Evolutionary conservation across 2,888 invertebrate species (phyloP).

Genomic region (Nebria brevicollis): DNA sequence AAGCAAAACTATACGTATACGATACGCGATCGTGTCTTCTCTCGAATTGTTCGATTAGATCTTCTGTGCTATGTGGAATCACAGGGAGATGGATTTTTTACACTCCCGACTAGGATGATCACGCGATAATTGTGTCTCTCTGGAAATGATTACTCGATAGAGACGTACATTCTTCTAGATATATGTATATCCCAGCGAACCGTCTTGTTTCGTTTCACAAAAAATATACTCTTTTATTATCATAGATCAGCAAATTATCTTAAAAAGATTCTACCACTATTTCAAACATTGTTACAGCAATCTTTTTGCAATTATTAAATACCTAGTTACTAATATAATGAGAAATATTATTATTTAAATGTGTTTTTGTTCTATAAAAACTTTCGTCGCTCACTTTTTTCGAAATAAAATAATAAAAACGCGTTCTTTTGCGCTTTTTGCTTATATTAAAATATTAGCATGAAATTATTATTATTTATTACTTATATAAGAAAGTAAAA

Average conservation of each 20-base stretch:
- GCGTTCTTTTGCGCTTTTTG: too few species aligned
- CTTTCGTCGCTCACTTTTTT: too few species aligned
- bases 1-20: conserved; percentile 7
- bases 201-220: not conserved
- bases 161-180: not conserved
- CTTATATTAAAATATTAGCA: too few species aligned
- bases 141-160: not conserved
- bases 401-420: too few species aligned
- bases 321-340: too few species aligned
- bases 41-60: conserved; percentile 9
- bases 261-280: not conserved
- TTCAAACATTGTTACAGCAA: not conserved
- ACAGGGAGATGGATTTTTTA: not conserved
- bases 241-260: not conserved
- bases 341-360: too few species aligned
- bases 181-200: not conserved
- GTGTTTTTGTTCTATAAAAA: too few species aligned
- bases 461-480: too few species aligned
- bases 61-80: not conserved
- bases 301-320: too few species aligned
- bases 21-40: conserved; percentile 5
- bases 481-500: too few species aligned
- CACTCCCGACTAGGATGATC: not conserved
- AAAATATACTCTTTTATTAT: not conserved
- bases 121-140: not conserved